phyloP scores from a whole-genome alignment of 2,797 vertebrate genomes.

The Helarctos malayanus region DNA sequence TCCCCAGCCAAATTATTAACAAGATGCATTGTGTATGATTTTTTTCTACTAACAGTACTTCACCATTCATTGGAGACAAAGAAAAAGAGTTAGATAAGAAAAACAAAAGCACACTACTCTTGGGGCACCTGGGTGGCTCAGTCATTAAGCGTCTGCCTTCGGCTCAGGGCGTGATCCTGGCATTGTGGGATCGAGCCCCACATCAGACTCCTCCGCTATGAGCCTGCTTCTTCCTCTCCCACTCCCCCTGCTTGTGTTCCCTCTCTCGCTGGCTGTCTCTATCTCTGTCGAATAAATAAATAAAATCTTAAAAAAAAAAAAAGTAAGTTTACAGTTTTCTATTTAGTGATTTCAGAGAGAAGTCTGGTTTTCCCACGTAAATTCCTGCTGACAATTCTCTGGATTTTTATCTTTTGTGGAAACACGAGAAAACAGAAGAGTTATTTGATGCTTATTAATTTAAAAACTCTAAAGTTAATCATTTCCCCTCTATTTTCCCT shows the following conservation, averaged over 20 bases:
- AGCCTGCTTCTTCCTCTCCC: too few species aligned
- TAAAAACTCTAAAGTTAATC: not conserved
- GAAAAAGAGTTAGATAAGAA: not conserved
- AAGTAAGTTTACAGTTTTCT: constrained; percentile 19
- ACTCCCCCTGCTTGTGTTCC: too few species aligned
- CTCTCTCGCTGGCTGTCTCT: too few species aligned
- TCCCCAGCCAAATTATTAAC: not conserved
- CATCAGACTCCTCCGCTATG: too few species aligned
- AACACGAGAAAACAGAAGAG: constrained; percentile 3
- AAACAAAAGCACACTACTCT: not conserved
- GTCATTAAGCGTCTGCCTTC: too few species aligned
- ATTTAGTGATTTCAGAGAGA: not conserved
- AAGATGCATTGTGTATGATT: not conserved
- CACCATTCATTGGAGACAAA: not conserved
- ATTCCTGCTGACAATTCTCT: not conserved
- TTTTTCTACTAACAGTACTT: not conserved
- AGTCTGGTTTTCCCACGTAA: not conserved
- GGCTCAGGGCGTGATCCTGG: too few species aligned
- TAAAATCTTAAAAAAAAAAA: too few species aligned
- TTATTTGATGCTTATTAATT: constrained; percentile 7
- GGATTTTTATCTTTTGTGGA: not conserved
- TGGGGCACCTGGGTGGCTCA: too few species aligned
- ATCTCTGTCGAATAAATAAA: too few species aligned
- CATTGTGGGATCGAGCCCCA: too few species aligned
- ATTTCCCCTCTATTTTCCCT: not conserved